Percentiles rank a stretch among this genome's conserved stretches.
Evolutionary conservation across 2,888 invertebrate genomes (phyloP).

Genomic region (Drosophila prostipennis): DNA sequence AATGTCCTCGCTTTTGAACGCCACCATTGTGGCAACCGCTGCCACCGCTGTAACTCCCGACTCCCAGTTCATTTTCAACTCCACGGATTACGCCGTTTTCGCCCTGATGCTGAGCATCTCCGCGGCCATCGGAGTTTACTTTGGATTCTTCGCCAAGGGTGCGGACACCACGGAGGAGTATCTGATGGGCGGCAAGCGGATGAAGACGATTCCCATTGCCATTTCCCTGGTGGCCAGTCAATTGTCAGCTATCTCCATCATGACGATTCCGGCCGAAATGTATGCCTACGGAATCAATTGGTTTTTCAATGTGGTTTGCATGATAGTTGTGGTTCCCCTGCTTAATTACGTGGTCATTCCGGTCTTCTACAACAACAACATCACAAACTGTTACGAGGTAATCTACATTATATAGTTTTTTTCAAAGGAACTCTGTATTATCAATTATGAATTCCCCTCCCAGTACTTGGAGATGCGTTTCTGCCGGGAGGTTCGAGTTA

Average conservation of each 20-base stretch:
- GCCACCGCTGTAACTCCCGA: constrained; percentile 10
- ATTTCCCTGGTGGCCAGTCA: constrained; percentile 87
- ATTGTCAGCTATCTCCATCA: constrained; percentile 85
- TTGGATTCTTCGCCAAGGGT: constrained; percentile 85
- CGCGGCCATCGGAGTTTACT: constrained; percentile 86
- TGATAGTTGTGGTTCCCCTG: constrained; percentile 81
- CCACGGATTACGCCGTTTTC: constrained; percentile 86
- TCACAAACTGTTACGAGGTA: constrained; percentile 85
- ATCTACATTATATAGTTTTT: constrained; percentile 4
- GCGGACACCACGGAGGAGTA: constrained; percentile 86
- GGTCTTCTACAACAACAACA: constrained; percentile 85
- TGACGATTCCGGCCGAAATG: constrained; percentile 85
- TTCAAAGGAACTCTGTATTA: too few species aligned
- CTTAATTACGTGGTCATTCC: constrained; percentile 84
- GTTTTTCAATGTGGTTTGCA: constrained; percentile 82
- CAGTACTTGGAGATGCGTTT: constrained; percentile 82
- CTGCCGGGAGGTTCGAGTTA: constrained; percentile 71
- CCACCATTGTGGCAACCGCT: constrained; percentile 28
- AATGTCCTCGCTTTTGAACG: constrained; percentile 54
- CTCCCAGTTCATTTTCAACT: constrained; percentile 72
- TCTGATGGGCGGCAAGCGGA: constrained; percentile 86
- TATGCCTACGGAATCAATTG: constrained; percentile 85
- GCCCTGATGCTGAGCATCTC: constrained; percentile 85
- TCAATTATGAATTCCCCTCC: constrained; percentile 30
- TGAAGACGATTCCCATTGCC: constrained; percentile 87